Evolutionary conservation across 2,888 invertebrate species (phyloP), one percentile per base, ranked within the genome.

Genomic region (Drosophila mimica): DNA sequence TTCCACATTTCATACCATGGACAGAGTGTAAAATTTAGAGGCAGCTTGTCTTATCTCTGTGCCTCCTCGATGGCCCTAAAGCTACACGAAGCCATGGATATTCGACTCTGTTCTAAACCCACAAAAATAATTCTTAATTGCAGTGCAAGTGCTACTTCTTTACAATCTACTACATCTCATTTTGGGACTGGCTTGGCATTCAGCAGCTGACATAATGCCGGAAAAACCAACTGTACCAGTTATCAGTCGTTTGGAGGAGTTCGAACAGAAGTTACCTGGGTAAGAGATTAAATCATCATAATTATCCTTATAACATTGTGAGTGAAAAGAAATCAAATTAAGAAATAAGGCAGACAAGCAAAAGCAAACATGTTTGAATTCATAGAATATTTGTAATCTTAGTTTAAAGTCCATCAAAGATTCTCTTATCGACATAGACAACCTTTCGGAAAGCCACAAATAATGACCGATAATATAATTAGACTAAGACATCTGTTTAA

Each of bases 241-340:
- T 4, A 92, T 93, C 61, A 79, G 69, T 36, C 82, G 80, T 4
- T 75, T 83, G 49, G 91, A 90, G 76, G 92, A 93, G 17, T 92
- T 93, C 46, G 89, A 92, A 62, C 74, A 78, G 40, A 86, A 91
- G 54, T 71, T 93, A 38, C 86, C 92, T 13, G 91, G 91, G 93
- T 93, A 83, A 92, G 92, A 0, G 46, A 52, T 48, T 36, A 9
- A 36, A 36, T 53, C 40, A 63, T 56, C 63, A 46, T 15, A 28
- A 64, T 57, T 30, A 61, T 59, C 76, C 51, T 6, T 36, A 17
- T 76, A 82, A 86, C 75, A 81, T 86, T 80, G 84, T 2, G 8
- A 17, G 6, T 6, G 7, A 82, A 88, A 89, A 81, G 91, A 85
- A 89, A 72, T 82, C 82, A 74, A 81, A 82, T 77, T 79, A 80